Percentiles rank a stretch among this genome's conserved stretches.
phyloP scores from a whole-genome alignment of 2,113 vertebrate species.

The Coptodon bakossiorum region DNA sequence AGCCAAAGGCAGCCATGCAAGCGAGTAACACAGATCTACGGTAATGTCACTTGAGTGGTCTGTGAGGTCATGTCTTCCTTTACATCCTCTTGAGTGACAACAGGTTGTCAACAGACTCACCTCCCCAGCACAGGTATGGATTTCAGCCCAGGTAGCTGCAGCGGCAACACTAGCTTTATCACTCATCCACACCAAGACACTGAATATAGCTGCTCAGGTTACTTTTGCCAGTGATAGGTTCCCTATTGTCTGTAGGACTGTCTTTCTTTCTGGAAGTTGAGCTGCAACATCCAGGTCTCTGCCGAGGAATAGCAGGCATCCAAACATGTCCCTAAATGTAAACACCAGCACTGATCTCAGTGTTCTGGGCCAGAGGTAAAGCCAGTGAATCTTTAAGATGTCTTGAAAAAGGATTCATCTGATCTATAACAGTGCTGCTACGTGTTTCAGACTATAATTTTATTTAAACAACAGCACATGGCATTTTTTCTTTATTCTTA shows the following conservation, averaged over 20 bases:
- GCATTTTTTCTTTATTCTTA: background rate
- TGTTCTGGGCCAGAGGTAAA: background rate
- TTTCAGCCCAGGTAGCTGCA: constrained; percentile 46
- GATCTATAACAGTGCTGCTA: background rate
- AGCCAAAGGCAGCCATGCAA: background rate
- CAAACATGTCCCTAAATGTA: background rate
- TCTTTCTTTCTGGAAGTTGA: constrained; percentile 9
- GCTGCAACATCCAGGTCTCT: constrained; percentile 14
- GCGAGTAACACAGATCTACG: background rate
- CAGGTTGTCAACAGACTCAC: constrained; percentile 8
- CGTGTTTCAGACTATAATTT: background rate
- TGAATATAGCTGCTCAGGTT: constrained; percentile 67
- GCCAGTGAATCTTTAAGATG: background rate
- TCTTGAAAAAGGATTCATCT: background rate
- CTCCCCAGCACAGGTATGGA: constrained; percentile 34
- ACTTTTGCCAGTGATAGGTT: constrained; percentile 26
- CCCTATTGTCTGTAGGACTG: constrained; percentile 33
- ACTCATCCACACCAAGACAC: constrained; percentile 58
- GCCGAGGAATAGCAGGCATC: background rate
- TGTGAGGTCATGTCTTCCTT: constrained; percentile 12
- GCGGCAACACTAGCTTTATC: constrained; percentile 41
- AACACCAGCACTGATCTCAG: background rate
- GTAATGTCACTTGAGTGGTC: background rate
- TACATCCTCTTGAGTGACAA: constrained; percentile 24
- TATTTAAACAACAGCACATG: background rate